Conservation (phyloP, 2,888 invertebrate species). For the Morpho deidamia region DNA sequence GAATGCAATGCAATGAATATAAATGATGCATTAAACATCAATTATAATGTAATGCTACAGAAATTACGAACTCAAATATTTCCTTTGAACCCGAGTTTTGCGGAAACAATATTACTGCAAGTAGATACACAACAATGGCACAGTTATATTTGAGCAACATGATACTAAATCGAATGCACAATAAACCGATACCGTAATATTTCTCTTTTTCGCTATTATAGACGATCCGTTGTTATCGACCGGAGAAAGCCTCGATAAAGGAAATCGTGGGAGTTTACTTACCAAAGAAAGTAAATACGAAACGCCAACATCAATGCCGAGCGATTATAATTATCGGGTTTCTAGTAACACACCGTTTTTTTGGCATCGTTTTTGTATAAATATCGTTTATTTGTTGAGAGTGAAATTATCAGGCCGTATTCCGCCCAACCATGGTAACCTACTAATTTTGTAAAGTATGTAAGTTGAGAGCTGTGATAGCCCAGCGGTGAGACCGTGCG, state of each 20-base stretch:
- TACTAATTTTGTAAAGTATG: neutral
- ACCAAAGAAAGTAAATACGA: constrained; percentile 56
- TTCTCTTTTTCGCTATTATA: constrained; percentile 39
- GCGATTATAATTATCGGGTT: constrained; percentile 44
- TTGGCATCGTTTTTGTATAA: constrained; percentile 31
- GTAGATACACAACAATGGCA: neutral
- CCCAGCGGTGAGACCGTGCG: too few species aligned
- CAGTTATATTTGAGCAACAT: constrained; percentile 9
- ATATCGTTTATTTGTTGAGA: constrained; percentile 24
- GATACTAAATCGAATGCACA: constrained; percentile 2
- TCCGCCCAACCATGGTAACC: neutral
- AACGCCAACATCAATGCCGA: constrained; percentile 39
- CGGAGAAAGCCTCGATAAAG: constrained; percentile 66
- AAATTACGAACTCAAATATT: too few species aligned
- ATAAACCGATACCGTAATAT: constrained; percentile 9
- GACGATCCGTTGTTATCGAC: constrained; percentile 58
- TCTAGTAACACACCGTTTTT: constrained; percentile 54
- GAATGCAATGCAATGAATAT: too few species aligned
- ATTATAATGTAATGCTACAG: too few species aligned
- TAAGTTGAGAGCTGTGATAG: too few species aligned
- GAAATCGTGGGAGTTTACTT: constrained; percentile 67
- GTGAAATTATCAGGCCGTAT: constrained; percentile 5
- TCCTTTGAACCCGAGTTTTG: constrained; percentile 8
- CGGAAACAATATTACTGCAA: neutral
- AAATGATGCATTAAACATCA: too few species aligned